phyloP scores from a whole-genome alignment of 2,113 vertebrate species.

The Vireo altiloquus region DNA sequence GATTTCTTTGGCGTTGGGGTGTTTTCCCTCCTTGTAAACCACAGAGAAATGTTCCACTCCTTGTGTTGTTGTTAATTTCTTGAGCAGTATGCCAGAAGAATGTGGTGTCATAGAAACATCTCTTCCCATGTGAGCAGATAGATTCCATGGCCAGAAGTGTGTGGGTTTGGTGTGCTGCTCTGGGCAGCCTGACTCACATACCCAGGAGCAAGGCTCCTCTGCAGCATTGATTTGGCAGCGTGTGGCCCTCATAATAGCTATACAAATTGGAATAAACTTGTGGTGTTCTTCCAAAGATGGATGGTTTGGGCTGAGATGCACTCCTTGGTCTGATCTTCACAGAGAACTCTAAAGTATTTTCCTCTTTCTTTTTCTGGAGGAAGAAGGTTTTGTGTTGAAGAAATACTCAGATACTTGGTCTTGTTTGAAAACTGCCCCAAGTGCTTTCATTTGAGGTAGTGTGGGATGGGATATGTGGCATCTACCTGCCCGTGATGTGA shows the following conservation, averaged over 20 bases:
- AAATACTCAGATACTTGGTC: background rate
- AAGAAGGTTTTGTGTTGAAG: background rate
- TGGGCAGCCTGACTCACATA: background rate
- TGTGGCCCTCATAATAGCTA: background rate
- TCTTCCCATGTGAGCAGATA: background rate
- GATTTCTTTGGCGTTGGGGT: background rate
- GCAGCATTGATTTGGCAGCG: background rate
- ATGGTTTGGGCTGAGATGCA: background rate
- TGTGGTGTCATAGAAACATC: background rate
- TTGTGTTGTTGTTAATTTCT: background rate
- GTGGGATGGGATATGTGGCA: background rate
- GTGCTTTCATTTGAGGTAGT: background rate
- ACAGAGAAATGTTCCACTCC: background rate
- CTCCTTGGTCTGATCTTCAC: background rate
- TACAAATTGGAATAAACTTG: background rate
- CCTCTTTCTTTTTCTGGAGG: background rate
- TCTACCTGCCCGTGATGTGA: background rate
- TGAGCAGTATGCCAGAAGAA: background rate
- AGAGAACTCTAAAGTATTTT: background rate
- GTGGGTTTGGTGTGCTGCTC: background rate
- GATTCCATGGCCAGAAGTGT: background rate
- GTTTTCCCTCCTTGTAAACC: background rate
- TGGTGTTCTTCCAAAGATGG: background rate
- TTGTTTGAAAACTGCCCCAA: background rate
- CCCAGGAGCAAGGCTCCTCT: background rate